phyloP scores from a whole-genome alignment of 2,797 vertebrate species.

The Chrysolophus pictus region DNA sequence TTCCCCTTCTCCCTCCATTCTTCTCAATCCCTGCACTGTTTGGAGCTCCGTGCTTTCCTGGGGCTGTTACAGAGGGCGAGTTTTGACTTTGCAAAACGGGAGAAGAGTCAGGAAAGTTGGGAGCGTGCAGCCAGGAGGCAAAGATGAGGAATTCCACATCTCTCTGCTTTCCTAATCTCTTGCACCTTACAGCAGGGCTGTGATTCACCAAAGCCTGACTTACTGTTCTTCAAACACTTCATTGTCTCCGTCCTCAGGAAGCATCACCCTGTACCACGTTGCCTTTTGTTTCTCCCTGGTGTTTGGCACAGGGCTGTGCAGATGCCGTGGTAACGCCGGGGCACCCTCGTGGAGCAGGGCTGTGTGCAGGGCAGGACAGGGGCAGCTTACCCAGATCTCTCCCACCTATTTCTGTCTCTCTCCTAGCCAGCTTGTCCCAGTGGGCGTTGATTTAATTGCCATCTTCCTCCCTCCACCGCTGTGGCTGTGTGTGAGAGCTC shows the following conservation, averaged over 20 bases:
- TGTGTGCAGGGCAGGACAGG: neutral
- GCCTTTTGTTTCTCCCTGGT: neutral
- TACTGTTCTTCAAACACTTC: neutral
- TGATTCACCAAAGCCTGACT: neutral
- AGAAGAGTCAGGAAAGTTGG: neutral
- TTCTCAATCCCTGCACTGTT: fast-evolving
- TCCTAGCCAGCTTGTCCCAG: slow-evolving; percentile 22
- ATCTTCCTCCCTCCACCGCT: slow-evolving; percentile 1
- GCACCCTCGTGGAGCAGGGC: neutral
- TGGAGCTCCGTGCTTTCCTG: neutral
- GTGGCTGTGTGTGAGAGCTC: slow-evolving; percentile 27
- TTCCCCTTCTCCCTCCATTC: neutral
- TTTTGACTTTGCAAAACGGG: neutral
- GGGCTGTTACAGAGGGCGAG: fast-evolving
- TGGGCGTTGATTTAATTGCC: slow-evolving; percentile 55
- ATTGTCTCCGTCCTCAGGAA: neutral
- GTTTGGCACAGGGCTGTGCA: neutral
- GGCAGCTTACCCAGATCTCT: neutral
- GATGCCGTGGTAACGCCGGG: neutral
- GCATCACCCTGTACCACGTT: fast-evolving
- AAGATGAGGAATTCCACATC: neutral
- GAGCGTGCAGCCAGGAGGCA: neutral
- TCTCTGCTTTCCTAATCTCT: neutral
- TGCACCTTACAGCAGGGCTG: neutral
- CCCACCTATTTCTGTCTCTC: slow-evolving; percentile 1